These are phyloP conservation scores for Rhamnusium bicolor DNA, from an alignment of 2,888 invertebrate genomes.

Conservation along the genomic window DNA sequence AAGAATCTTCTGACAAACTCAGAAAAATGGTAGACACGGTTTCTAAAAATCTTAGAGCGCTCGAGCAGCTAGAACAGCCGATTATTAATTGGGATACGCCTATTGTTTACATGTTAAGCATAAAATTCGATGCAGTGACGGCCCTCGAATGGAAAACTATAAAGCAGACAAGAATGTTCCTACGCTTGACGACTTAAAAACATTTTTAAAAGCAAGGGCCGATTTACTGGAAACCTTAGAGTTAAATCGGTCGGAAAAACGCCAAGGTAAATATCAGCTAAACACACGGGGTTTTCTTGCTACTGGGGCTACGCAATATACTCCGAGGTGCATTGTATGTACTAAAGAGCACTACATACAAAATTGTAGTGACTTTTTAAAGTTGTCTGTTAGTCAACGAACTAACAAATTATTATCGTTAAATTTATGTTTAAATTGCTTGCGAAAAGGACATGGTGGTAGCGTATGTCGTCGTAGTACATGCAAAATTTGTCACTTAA, in stretches of 20 bases:
- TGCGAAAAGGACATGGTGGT: conserved; percentile 1
- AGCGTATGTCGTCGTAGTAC: not conserved
- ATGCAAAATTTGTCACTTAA: conserved; percentile 10
- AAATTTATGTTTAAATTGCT: not conserved
- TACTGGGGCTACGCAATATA: not conserved
- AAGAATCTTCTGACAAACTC: conserved; percentile 9
- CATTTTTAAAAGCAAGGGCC: conserved; percentile 14
- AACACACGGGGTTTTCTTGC: not conserved
- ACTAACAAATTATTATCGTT: not conserved
- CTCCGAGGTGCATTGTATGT: conserved; percentile 1
- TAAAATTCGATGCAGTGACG: conserved; percentile 6
- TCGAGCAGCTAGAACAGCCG: conserved; percentile 29
- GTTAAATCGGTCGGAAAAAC: not conserved
- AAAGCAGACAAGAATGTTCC: not conserved
- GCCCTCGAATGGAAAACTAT: conserved; percentile 19
- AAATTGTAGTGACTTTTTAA: conserved; percentile 7
- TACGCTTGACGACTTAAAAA: conserved; percentile 14
- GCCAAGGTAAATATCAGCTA: too few species aligned
- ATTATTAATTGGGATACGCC: conserved; percentile 16
- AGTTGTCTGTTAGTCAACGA: not conserved
- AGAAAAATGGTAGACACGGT: conserved; percentile 30
- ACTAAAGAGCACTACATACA: conserved; percentile 10
- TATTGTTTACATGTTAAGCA: conserved; percentile 3
- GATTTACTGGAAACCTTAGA: conserved; percentile 27
- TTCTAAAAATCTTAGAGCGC: conserved; percentile 33